Percentiles rank a stretch among this genome's conserved stretches.
Conservation (phyloP, 2,888 invertebrate genomes). For the Ectropis crepuscularia region DNA sequence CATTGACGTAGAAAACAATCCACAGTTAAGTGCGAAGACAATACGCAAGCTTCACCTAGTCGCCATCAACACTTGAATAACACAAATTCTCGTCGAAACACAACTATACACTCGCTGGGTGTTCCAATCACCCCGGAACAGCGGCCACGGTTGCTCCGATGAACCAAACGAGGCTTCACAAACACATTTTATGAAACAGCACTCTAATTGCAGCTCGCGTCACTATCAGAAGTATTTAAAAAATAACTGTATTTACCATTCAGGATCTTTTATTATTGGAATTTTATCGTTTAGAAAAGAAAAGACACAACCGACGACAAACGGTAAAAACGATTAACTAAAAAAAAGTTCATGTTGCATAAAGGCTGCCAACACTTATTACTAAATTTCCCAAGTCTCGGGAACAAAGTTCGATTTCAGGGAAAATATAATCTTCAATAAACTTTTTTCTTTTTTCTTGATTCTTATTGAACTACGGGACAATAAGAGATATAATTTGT, state of each 20-base stretch:
- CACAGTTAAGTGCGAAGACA: slow-evolving; percentile 19
- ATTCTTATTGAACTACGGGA: too few relatives aligned
- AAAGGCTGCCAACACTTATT: too few relatives aligned
- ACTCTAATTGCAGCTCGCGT: background rate
- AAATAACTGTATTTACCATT: too few relatives aligned
- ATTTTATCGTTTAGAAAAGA: background rate
- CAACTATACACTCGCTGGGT: slow-evolving; percentile 48
- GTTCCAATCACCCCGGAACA: slow-evolving; percentile 54
- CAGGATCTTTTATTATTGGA: too few relatives aligned
- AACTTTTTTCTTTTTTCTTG: too few relatives aligned
- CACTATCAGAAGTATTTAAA: background rate
- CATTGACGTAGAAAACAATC: slow-evolving; percentile 56
- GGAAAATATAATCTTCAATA: too few relatives aligned
- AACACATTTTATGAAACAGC: slow-evolving; percentile 4
- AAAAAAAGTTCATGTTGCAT: too few relatives aligned
- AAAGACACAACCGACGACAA: background rate
- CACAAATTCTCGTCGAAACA: slow-evolving; percentile 5
- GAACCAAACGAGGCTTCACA: slow-evolving; percentile 10
- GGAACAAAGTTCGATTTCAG: too few relatives aligned
- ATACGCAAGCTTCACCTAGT: slow-evolving; percentile 28
- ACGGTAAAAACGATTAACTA: too few relatives aligned
- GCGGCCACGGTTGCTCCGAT: slow-evolving; percentile 28
- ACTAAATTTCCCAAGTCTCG: too few relatives aligned
- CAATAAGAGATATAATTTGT: too few relatives aligned
- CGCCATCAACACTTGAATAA: slow-evolving; percentile 29